Base-by-base conservation (phyloP, 1,140 invertebrate species). In the Drosophila carrolli region DNA sequence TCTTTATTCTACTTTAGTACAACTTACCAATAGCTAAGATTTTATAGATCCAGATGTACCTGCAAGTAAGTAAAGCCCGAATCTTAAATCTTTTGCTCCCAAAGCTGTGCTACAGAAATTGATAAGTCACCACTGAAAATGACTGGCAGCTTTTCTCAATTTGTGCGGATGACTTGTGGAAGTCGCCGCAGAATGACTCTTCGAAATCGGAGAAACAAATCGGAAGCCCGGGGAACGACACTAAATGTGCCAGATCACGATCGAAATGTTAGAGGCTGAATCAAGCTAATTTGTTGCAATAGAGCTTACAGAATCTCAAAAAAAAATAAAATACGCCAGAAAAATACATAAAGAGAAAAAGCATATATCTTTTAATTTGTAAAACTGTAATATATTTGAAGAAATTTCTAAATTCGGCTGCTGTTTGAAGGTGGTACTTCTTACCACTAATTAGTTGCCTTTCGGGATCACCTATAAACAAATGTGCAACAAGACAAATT, bases 231-330 rank as follows among this genome's bases (percentile, higher is more conserved):
- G 11, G 11, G 16, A 41, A 19, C 29, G 50, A 60, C 37, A 63
- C 38, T 19, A 46, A 78, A 78, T 68, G 29, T 78, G 81, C 58
- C 58, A 41, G 40, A 56, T 85, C 78, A 86, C 77, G 60, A 61
- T 57, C 66, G 53, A 55, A 66, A 50, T 81, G 73, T 66, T 62
- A 75, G 59, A 74, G 50, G 51, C 70, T 47, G 72, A 85, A 75
- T 81, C 61, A 81, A 86, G 82, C 82, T 78, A 86, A 86, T 86
- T 86, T 86, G 82, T 72, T 75, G 78, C 82, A 75, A 82, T 72
- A 75, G 71, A 86, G 78, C 82, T 86, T 86, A 86, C 65, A 72
- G 54, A 63, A 70, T 62, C 38, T 60, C 29, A 8, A 38, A 7
- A 53, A 10, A 5, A 38, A 27, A 40, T 32, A 43, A 23, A 44